Evolutionary conservation across 2,113 vertebrate genomes (phyloP).

Genomic region (Rhagologus leucostigma): DNA sequence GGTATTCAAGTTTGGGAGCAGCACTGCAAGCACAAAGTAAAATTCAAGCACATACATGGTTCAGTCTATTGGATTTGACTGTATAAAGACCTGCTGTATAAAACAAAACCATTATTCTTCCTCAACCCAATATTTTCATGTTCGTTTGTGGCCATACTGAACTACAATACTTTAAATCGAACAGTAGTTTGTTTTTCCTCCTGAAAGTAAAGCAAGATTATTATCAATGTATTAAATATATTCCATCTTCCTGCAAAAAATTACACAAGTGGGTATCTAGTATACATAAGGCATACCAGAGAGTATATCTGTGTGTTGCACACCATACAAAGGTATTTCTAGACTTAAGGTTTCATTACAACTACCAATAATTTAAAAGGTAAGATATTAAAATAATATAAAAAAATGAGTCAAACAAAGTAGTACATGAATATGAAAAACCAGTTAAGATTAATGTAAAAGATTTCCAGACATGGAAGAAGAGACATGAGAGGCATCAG

Average conservation of each 20-base stretch:
- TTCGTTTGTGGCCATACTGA: background rate
- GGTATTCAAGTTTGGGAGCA: background rate
- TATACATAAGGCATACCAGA: background rate
- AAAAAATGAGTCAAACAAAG: background rate
- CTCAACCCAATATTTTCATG: background rate
- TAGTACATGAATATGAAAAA: background rate
- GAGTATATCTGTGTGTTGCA: background rate
- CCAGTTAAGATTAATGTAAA: background rate
- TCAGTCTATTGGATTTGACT: background rate
- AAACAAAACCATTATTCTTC: background rate
- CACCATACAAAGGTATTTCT: background rate
- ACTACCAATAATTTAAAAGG: background rate
- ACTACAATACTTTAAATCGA: background rate
- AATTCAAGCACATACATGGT: background rate
- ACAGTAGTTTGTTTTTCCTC: background rate
- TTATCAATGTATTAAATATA: background rate
- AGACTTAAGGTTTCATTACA: background rate
- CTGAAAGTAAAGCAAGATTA: background rate
- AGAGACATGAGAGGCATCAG: background rate
- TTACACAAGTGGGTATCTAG: background rate
- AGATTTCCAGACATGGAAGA: background rate
- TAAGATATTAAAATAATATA: background rate
- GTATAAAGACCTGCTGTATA: background rate
- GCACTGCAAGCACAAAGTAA: background rate
- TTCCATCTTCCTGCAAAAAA: background rate